Base-by-base conservation (phyloP, 2,113 vertebrate species). In the Nicator chloris region DNA sequence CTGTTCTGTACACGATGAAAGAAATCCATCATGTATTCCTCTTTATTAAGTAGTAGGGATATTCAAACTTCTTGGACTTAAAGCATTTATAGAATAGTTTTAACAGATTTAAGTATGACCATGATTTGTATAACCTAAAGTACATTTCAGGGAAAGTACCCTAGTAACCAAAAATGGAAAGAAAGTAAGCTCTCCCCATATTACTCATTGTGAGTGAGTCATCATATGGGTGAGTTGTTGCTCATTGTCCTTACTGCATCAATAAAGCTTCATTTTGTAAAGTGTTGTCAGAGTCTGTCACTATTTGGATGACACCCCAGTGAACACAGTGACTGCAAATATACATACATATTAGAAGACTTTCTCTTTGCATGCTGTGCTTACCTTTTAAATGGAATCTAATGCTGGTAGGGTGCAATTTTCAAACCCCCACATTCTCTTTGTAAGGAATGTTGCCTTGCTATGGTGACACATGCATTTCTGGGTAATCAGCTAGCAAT, bases 141-240 rank as follows among this genome's bases (percentile, higher is more conserved):
- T 44, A 27, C 5, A 22, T 59, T 84, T 66, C 17, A 42, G 11
- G n/a, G 28, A 45, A 69, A 87, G 9, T 20, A 68, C 6, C 24
- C 37, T 33, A 42, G 6, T 63, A 42, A 78, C 8, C 6, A 50
- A 26, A 54, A n/a, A 11, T 0, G 6, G 8, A 69, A 65, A 42
- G 13, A 18, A 69, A 44, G 2, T 13, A 68, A 68, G 6, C 5
- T 1, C 4, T 8, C 47, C 42, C 56, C 4, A 37, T 51, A 31
- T 53, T 40, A 56, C 6, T 42, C 6, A 3, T 44, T 26, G 8
- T 82, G 40, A 7, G 20, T 19, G 10, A 68, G 14, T 76, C 0
- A 0, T 18, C 6, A 15, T 63, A 35, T 24, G 24, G 12, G 10
- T 2, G 1, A 60, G 4, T 50, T 77, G 13, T 19, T 88, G 42